Base-by-base conservation (phyloP, 2,888 invertebrate genomes). In the Xestia xanthographa region DNA sequence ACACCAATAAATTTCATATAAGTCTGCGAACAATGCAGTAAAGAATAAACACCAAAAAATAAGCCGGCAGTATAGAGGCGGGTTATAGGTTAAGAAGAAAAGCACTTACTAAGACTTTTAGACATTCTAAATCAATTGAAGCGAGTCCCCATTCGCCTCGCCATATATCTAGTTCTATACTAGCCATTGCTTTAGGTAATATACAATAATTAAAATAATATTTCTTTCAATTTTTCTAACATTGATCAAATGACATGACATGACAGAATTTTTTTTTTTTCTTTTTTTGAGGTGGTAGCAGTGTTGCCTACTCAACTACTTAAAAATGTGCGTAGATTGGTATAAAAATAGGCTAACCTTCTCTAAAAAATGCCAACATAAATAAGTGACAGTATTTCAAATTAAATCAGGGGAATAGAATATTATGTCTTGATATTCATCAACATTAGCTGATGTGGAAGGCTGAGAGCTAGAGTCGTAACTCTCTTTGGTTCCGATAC, bases 101-200 rank as follows among this genome's bases (percentile, higher is more conserved):
- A 80, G n/a, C 73, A 92, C 97, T 97, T 93, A 99, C 98, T 97
- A 99, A 96, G 90, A 98, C 97, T 95, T 98, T 98, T 66, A 99
- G 96, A 92, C 98, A 98, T 92, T 98, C 97, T 79, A 98, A 97
- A 96, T 99, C 98, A 78, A 99, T 97, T 0, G 99, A 98, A 0
- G 98, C 98, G 71, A 99, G 95, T 38, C 98, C 98, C 98, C 98
- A 99, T 93, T 98, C 98, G 34, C 98, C 98, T 91, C 98, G 97
- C 98, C 98, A 99, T 85, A 98, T 97, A 93, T 98, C 97, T 86
- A 99, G 94, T 92, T 97, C 96, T 93, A 96, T 96, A 88, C 90
- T 96, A 89, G 95, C 92, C 96, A 96, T 96, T 88, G 82, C 62
- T 86, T 77, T 79, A 12, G 74, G 67, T 71, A 80, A 73, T 75